Percentiles rank a stretch among this genome's conserved stretches.
These are phyloP conservation scores for Odontesthes bonariensis DNA, from an alignment of 2,113 vertebrate genomes.

Conservation along the genomic window DNA sequence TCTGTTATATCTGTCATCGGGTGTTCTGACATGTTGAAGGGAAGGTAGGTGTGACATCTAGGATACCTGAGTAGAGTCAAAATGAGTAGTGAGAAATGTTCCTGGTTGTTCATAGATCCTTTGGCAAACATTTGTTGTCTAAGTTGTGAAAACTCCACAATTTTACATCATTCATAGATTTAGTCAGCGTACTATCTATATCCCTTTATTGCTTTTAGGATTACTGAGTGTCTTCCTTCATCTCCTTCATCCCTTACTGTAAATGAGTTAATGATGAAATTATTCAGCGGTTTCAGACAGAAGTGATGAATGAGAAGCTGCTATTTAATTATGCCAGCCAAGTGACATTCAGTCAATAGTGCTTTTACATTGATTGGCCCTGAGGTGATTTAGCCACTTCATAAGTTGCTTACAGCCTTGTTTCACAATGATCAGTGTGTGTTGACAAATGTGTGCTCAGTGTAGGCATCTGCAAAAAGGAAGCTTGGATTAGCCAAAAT, in stretches of 20 bases:
- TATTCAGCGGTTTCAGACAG: neutral
- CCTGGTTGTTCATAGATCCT: neutral
- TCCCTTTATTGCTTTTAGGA: neutral
- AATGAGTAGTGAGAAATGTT: neutral
- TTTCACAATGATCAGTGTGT: neutral
- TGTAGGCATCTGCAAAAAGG: neutral
- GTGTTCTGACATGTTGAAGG: slow-evolving; percentile 13
- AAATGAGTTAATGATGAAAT: neutral
- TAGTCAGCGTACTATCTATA: slow-evolving; percentile 1
- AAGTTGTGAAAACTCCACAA: neutral
- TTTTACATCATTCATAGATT: neutral
- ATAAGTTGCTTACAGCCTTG: neutral
- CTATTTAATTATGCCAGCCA: neutral
- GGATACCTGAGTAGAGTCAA: neutral
- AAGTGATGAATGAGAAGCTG: slow-evolving; percentile 6
- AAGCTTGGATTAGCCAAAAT: neutral
- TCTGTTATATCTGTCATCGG: neutral
- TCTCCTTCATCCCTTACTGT: neutral
- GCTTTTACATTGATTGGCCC: neutral
- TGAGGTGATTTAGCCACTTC: slow-evolving; percentile 2
- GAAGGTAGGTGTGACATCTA: slow-evolving; percentile 6
- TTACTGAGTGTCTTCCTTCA: neutral
- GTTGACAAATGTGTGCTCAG: neutral
- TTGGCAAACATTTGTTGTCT: neutral
- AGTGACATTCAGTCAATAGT: slow-evolving; percentile 14